phyloP scores from a whole-genome alignment of 2,113 vertebrate genomes.

The Manacus vitellinus region DNA sequence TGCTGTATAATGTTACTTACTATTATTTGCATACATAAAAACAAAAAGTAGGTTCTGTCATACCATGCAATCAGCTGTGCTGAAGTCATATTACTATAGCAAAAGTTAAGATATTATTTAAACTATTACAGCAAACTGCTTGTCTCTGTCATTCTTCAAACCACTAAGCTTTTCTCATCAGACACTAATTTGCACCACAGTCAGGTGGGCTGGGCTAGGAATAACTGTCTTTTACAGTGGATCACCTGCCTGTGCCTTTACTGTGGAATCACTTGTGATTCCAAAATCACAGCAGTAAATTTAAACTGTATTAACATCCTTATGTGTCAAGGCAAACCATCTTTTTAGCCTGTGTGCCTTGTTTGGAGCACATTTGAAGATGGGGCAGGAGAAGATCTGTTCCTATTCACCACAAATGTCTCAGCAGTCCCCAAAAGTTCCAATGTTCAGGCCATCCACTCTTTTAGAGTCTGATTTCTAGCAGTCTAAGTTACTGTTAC shows the following conservation, averaged over 20 bases:
- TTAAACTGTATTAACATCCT: slow-evolving; percentile 7
- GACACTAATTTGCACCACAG: neutral
- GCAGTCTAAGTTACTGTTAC: neutral
- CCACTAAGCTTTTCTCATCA: neutral
- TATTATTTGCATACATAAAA: neutral
- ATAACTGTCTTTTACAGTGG: neutral
- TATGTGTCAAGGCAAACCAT: neutral
- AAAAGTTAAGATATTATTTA: neutral
- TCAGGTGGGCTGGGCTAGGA: neutral
- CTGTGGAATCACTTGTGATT: neutral
- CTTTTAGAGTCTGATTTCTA: neutral
- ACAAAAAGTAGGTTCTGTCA: neutral
- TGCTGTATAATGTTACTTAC: neutral
- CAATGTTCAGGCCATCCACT: neutral
- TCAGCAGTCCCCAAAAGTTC: neutral
- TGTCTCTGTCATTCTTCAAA: neutral
- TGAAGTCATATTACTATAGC: neutral
- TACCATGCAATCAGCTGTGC: neutral
- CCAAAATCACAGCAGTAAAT: neutral
- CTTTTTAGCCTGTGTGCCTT: neutral
- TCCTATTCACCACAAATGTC: neutral
- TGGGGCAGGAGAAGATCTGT: neutral
- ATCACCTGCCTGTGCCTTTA: neutral
- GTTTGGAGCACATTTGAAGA: slow-evolving; percentile 1
- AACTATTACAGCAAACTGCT: neutral